Percentiles rank a stretch among this genome's conserved stretches.
Conservation (phyloP, 2,888 invertebrate species). For the Parthenolecanium corni region DNA sequence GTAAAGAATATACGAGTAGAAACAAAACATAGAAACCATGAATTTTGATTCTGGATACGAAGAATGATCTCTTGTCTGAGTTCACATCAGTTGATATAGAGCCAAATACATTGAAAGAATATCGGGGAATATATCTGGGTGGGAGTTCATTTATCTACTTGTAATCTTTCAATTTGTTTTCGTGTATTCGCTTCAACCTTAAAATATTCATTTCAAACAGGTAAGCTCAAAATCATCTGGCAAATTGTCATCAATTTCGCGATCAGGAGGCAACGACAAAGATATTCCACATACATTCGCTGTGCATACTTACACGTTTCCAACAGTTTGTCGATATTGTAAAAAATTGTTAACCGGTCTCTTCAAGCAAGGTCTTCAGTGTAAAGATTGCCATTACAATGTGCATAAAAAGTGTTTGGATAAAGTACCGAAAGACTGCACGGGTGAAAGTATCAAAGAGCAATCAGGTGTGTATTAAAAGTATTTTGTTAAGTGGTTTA, state of each 20-base stretch:
- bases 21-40: too few relatives aligned
- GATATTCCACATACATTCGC: slow-evolving; percentile 86
- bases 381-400: slow-evolving; percentile 93
- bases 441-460: slow-evolving; percentile 51
- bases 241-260: slow-evolving; percentile 8
- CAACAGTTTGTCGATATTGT: slow-evolving; percentile 92
- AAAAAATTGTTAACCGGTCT: slow-evolving; percentile 89
- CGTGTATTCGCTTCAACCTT: too few relatives aligned
- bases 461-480: slow-evolving; percentile 16
- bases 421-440: slow-evolving; percentile 79
- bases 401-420: slow-evolving; percentile 89
- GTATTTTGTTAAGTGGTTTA: too few relatives aligned
- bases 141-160: too few relatives aligned
- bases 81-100: too few relatives aligned
- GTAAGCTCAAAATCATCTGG: neutral
- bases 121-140: too few relatives aligned
- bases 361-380: slow-evolving; percentile 93
- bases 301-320: slow-evolving; percentile 90
- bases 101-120: too few relatives aligned
- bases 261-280: slow-evolving; percentile 2
- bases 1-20: too few relatives aligned
- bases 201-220: too few relatives aligned
- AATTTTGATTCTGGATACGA: too few relatives aligned
- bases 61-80: too few relatives aligned
- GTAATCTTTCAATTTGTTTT: too few relatives aligned